A percentile compares a stretch with the other conserved stretches of the same genome.
These are phyloP conservation scores for Epinephelus awoara DNA, from an alignment of 2,797 vertebrate species.

Conservation along the genomic window DNA sequence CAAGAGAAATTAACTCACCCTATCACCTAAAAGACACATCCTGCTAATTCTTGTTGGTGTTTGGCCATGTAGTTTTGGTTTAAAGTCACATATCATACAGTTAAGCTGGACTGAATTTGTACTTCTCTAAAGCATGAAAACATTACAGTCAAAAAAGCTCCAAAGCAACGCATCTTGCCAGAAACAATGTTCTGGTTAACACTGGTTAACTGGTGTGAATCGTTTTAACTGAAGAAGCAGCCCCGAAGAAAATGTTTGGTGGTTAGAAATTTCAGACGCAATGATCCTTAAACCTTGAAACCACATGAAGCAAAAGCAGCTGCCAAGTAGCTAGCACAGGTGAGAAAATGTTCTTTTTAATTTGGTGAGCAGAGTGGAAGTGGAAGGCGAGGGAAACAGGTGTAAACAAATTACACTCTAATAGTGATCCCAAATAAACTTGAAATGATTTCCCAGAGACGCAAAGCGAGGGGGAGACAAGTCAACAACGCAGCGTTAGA, in stretches of 20 bases:
- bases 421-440: not conserved
- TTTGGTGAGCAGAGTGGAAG: not conserved
- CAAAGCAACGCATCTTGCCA: not conserved
- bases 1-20: not conserved
- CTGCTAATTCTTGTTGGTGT: not conserved
- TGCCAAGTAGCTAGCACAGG: not conserved
- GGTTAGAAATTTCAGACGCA: not conserved
- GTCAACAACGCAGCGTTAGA: not conserved
- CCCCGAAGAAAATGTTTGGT: not conserved
- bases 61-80: not conserved
- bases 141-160: not conserved
- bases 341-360: not conserved
- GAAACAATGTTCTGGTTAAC: not conserved
- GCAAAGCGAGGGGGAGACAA: not conserved
- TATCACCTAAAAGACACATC: not conserved
- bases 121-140: not conserved
- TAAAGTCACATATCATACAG: not conserved
- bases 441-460: conserved; percentile 7
- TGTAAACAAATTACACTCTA: not conserved
- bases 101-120: not conserved
- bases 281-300: not conserved
- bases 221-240: not conserved
- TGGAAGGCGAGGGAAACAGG: not conserved
- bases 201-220: not conserved
- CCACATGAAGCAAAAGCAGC: not conserved